Base-by-base conservation (phyloP, 64 coral and sea anemone genomes). In the Montipora sp. region DNA sequence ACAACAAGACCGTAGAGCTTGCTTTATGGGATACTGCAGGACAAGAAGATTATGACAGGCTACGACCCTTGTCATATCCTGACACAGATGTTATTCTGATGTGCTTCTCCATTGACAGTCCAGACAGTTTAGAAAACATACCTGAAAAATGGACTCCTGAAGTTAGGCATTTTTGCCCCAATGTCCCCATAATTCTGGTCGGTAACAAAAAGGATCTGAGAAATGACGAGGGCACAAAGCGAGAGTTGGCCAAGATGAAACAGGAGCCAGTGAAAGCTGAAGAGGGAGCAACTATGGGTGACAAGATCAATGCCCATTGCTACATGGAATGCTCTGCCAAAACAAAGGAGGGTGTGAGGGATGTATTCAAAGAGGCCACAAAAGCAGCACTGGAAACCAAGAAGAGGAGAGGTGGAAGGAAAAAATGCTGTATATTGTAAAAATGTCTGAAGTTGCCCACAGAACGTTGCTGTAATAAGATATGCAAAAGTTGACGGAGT, bases 251-350 rank as follows among this genome's bases (percentile, higher is more conserved):
- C 12, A 98, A 98, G 96, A 98, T 98, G 96, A 98, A 98, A 68
- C 96, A 98, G 72, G 94, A 98, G 68, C 96, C 96, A 21, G 94
- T 98, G 55, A 96, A 98, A 78, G 59, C 12, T 75, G 94, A 96
- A 15, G 96, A 98, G 48, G 96, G 83, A 15, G 59, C 78, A 9
- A 10, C 75, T 16, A 88, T 96, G 77, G 73, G 94, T 51, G 96
- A 95, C 68, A 95, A 95, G 82, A 96, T 98, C 77, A 90, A 78
- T 59, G 96, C 94, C 36, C 90, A 89, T 75, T 82, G 80, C 19
- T 98, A 98, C 91, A 81, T 98, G 70, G 97, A 98, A 91, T 98
- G 97, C 90, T 98, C 97, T n/a, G 97, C 96, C 15, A 98, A 98
- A 77, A 98, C 96, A 36, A 98, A 98, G 71, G 96, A 98, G 18